These are phyloP conservation scores for Diplosoma virens DNA, from an alignment of 23 tunicate species.

Conservation along the genomic window DNA sequence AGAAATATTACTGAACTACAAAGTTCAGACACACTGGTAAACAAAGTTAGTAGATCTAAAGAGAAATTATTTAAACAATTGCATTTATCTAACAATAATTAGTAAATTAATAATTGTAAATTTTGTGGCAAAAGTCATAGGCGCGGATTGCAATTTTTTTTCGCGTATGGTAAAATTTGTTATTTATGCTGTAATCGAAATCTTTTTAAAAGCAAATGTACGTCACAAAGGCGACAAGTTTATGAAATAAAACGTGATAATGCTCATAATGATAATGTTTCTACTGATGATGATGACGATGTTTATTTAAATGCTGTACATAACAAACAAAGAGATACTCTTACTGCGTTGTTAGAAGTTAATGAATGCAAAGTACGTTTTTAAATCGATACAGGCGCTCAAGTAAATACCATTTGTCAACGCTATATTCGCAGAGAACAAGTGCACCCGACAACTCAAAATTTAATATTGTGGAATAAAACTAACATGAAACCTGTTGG, in stretches of 20 bases:
- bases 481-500: slow-evolving; percentile 25
- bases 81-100: neutral
- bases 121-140: slow-evolving; percentile 3
- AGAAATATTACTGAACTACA: neutral
- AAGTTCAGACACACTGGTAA: neutral
- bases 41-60: too few species aligned
- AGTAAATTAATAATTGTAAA: neutral
- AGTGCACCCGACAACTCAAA: neutral
- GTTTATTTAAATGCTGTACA: neutral
- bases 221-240: neutral
- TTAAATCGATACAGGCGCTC: slow-evolving; percentile 23
- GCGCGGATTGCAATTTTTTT: neutral
- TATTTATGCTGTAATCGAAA: neutral
- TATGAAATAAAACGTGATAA: neutral
- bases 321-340: neutral
- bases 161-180: slow-evolving; percentile 23
- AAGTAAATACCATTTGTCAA: slow-evolving; percentile 28
- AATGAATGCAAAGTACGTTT: slow-evolving; percentile 14
- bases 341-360: slow-evolving; percentile 11
- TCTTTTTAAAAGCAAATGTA: neutral
- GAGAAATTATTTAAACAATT: too few species aligned
- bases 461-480: slow-evolving; percentile 22
- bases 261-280: neutral
- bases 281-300: neutral
- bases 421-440: slow-evolving; percentile 14